A percentile compares a stretch with the other conserved stretches of the same genome.
Conservation (phyloP, 2,888 invertebrate species). For the Monochamus alternatus region DNA sequence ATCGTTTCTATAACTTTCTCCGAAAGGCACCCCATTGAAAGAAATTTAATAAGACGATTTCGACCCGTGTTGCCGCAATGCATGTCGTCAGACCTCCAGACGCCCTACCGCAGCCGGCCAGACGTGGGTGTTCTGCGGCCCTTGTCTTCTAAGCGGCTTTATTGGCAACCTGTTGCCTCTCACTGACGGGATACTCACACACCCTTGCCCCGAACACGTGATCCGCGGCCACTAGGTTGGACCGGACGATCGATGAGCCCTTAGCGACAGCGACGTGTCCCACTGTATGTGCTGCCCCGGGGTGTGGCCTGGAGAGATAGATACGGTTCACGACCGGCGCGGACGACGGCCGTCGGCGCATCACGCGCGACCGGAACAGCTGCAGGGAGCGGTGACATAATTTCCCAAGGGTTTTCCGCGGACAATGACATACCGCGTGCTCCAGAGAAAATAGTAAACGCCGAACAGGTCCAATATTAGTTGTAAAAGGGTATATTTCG, state of each 20-base stretch:
- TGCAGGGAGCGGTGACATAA: no score
- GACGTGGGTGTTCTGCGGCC: no score
- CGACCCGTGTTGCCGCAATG: no score
- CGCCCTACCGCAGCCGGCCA: no score
- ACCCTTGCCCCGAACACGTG: neutral
- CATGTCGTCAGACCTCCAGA: no score
- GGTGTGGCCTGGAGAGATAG: slow-evolving; percentile 31
- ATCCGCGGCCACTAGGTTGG: slow-evolving; percentile 5
- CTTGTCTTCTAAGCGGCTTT: neutral
- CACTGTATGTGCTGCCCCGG: slow-evolving; percentile 25
- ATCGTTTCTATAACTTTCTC: no score
- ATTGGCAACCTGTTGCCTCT: slow-evolving; percentile 17
- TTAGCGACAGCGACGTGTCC: slow-evolving; percentile 33
- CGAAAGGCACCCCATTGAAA: no score
- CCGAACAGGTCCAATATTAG: no score
- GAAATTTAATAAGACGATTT: no score
- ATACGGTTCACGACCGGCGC: neutral
- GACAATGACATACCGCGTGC: no score
- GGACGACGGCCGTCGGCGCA: neutral
- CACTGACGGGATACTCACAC: neutral
- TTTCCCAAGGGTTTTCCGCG: no score
- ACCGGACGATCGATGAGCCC: slow-evolving; percentile 33
- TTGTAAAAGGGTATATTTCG: neutral
- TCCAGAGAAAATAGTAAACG: no score
- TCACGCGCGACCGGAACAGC: neutral